Percentiles rank a stretch among this genome's conserved stretches.
Conservation (phyloP, 2,888 invertebrate genomes). For the Aplocera efformata region DNA sequence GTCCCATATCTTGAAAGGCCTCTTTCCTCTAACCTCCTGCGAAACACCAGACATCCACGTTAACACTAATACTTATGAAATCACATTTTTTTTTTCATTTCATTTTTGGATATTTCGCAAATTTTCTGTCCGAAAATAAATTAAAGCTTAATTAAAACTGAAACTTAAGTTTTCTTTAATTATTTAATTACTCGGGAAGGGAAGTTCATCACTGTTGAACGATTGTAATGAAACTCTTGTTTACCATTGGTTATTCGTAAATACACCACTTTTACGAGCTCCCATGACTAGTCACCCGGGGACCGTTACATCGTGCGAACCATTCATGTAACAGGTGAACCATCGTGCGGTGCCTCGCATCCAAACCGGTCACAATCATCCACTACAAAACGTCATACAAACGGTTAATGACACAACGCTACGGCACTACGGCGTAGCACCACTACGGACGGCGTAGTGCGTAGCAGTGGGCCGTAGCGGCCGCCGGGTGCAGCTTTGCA, state of each 20-base stretch:
- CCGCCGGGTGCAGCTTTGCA: conserved; percentile 71
- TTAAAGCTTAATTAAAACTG: too few relatives aligned
- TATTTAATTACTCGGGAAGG: too few relatives aligned
- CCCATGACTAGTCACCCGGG: conserved; percentile 27
- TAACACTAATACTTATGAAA: too few relatives aligned
- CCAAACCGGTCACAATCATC: conserved; percentile 20
- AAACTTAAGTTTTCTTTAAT: too few relatives aligned
- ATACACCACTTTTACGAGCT: conserved; percentile 28
- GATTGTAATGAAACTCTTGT: conserved; percentile 3
- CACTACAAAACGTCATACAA: conserved; percentile 22
- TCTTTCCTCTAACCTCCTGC: conserved; percentile 96
- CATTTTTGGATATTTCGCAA: too few relatives aligned
- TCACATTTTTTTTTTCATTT: too few relatives aligned
- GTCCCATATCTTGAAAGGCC: conserved; percentile 98
- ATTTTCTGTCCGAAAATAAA: too few relatives aligned
- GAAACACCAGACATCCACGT: conserved; percentile 45
- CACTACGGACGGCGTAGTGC: conserved; percentile 45
- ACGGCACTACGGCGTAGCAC: conserved; percentile 46
- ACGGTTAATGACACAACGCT: conserved; percentile 27
- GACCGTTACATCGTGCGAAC: conserved; percentile 21
- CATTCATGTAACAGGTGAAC: conserved; percentile 16
- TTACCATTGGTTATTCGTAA: conserved; percentile 31
- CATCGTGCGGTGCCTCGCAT: conserved; percentile 22
- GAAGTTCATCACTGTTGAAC: too few relatives aligned
- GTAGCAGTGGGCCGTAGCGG: conserved; percentile 51